Base-by-base conservation (phyloP, 35 echinoderm and acorn worm species). In the Apostichopus parvimensis region DNA sequence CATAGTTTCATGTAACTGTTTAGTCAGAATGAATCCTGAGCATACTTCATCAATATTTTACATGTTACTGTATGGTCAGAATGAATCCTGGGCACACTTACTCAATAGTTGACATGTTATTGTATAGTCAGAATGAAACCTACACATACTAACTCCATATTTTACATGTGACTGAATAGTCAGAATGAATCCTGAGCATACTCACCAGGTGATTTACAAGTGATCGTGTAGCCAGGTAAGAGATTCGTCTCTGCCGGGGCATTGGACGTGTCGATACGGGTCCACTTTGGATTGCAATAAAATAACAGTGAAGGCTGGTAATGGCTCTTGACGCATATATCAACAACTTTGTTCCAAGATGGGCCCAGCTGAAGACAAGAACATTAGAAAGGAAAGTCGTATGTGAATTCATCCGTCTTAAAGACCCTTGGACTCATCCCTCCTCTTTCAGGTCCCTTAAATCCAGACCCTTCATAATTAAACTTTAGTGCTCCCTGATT, bases 251-350 rank as follows among this genome's bases (percentile, higher is more conserved):
- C 82, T 23, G 64, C 89, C 7, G 97, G 97, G 22, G 95, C 97
- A 53, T 88, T 93, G 10, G 52, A 82, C 7, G 88, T 92, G 13
- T 93, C 89, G 20, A 99, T 91, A 0, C 54, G 13, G 8, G 90
- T 94, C 22, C 97, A 95, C 68, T 94, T 86, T 57, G 93, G 95
- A 79, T 99, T 94, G 9, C 95, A 91, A 90, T 93, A 99, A 26
- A 99, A 88, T 23, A 99, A 78, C 1, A 99, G 91, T 0, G 95
- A 89, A n/a, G 97, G 95, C 73, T 96, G 95, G 60, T 94, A 99
- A 56, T 92, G 93, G 23, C 95, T 95, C 56, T 90, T 83, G 24
- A 92, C 77, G 80, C 95, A 96, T 70, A 89, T 87, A 7, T 94
- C 95, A n/a, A 92, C 97, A 6, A 99, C 97, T 56, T 93, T 93